phyloP scores from a whole-genome alignment of 2,797 vertebrate species.

The Dipus sagitta region DNA sequence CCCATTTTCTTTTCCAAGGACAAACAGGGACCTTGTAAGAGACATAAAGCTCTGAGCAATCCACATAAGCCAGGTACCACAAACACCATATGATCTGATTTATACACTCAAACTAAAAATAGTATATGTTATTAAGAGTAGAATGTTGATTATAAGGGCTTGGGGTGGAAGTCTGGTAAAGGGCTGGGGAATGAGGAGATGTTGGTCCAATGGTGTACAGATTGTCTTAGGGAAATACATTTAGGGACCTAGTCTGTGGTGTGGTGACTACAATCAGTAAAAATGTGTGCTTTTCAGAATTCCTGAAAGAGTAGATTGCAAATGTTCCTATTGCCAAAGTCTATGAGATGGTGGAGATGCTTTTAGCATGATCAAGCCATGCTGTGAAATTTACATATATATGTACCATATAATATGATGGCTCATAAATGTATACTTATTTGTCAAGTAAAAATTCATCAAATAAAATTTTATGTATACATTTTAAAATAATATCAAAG shows the following conservation, averaged over 20 bases:
- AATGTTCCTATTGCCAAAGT: not conserved
- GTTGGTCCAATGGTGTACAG: not conserved
- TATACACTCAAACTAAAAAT: not conserved
- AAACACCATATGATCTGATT: not conserved
- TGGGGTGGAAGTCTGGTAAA: too few relatives aligned
- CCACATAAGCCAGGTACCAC: not conserved
- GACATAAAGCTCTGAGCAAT: not conserved
- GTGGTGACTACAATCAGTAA: not conserved
- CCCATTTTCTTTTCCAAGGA: not conserved
- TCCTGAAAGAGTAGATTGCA: not conserved
- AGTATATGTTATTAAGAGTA: not conserved
- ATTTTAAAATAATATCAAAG: not conserved
- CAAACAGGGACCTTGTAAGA: not conserved
- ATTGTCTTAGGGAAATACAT: not conserved
- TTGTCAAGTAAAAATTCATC: not conserved
- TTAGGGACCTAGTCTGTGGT: not conserved
- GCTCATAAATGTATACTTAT: not conserved
- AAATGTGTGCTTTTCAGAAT: not conserved
- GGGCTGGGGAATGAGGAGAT: not conserved
- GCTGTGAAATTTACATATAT: not conserved
- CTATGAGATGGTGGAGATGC: not conserved
- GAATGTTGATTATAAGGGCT: too few relatives aligned
- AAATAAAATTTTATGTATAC: not conserved
- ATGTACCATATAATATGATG: not conserved
- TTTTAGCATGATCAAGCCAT: not conserved